Base-by-base conservation (phyloP, 1,140 invertebrate genomes). In the Temnothorax nylanderi region DNA sequence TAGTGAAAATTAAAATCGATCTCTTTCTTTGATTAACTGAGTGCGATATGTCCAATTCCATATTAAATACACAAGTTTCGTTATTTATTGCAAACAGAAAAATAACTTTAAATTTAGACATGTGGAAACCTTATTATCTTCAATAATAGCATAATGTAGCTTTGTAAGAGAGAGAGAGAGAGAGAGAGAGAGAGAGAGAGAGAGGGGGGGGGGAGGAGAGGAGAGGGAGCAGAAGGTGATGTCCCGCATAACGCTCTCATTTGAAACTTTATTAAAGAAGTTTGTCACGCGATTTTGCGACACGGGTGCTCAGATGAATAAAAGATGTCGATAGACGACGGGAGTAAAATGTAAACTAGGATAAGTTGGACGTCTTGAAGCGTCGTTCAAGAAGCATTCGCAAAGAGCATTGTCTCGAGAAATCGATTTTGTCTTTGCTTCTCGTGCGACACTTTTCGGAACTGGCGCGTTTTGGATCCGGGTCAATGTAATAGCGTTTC, bases 241-340 rank as follows among this genome's bases (percentile, higher is more conserved):
- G 41, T 56, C 37, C 41, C 51, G 41, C 54, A 18, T 84, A 47
- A 84, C 34, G 41, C 69, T 62, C 62, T 54, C 69, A 60, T 75
- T 75, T 75, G 69, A 84, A 84, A 75, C 80, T 84, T 84, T 84
- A 84, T 84, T 84, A 75, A 84, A 84, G 80, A 84, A 84, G 80
- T 84, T 84, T 84, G 80, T 84, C 69, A 84, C 80, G 54, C 69
- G 80, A 84, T 84, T 84, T 84, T 37, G 80, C 80, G 69, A 84
- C 80, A 75, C 69, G 80, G 80, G 26, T 75, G 56, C 18, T 44
- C 54, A 58, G 44, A 84, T 84, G 80, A 84, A 84, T 84, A 84
- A 84, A 84, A 84, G 69, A 84, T 84, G 69, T 84, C 80, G 80
- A 84, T 84, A 84, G 69, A 75, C 54, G 54, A 84, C 69, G 80